These are phyloP conservation scores for Pangasius djambal DNA, from an alignment of 2,797 vertebrate genomes.

Conservation along the genomic window DNA sequence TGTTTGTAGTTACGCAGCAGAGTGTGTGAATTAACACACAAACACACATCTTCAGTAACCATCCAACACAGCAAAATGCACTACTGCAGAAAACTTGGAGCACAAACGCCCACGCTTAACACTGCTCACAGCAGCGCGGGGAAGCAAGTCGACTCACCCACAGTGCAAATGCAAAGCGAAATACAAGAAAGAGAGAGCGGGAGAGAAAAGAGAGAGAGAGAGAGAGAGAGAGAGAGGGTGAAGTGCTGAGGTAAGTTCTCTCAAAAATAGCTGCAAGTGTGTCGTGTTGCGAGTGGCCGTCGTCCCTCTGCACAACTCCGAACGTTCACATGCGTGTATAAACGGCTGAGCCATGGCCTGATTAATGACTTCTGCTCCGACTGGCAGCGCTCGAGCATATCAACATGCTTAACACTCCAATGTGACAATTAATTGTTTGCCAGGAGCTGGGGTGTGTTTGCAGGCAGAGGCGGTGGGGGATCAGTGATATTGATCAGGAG, in stretches of 20 bases:
- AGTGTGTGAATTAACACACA: constrained; percentile 14
- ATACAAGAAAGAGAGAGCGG: constrained; percentile 31
- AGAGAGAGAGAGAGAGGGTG: constrained; percentile 5
- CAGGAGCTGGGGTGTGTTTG: constrained; percentile 52
- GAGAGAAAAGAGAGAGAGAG: constrained; percentile 2
- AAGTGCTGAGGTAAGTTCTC: constrained; percentile 66
- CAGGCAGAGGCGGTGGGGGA: constrained; percentile 17
- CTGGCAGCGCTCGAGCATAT: constrained; percentile 62
- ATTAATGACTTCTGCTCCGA: constrained; percentile 64
- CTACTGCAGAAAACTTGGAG: constrained; percentile 20
- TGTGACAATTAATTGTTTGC: constrained; percentile 71
- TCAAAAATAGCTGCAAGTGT: constrained; percentile 68
- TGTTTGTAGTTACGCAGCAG: not conserved
- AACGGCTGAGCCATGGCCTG: constrained; percentile 71
- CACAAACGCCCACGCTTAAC: constrained; percentile 20
- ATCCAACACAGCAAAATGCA: not conserved
- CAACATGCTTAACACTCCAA: constrained; percentile 69
- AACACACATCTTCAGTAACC: not conserved
- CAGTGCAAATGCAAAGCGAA: constrained; percentile 50
- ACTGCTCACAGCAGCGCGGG: constrained; percentile 18
- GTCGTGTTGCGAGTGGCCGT: constrained; percentile 42
- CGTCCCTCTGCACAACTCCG: constrained; percentile 48
- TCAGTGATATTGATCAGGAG: not conserved
- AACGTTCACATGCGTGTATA: constrained; percentile 66
- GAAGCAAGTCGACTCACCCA: constrained; percentile 8